Conservation (phyloP, 2,797 vertebrate species). For the Molossus alvarezi region DNA sequence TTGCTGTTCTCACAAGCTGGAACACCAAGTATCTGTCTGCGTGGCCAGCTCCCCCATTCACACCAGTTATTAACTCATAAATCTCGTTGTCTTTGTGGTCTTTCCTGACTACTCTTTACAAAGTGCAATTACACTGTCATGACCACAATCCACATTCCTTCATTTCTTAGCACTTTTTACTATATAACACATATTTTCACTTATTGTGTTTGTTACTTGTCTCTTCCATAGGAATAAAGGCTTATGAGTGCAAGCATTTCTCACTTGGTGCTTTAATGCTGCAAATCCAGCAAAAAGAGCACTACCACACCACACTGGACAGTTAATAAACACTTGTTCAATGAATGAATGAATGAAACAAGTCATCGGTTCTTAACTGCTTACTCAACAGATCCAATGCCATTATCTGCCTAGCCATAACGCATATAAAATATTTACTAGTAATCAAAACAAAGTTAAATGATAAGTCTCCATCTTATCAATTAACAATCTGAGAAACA, state of each 20-base stretch:
- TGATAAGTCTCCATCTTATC: neutral
- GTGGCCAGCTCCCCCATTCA: neutral
- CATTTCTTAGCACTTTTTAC: neutral
- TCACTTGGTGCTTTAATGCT: neutral
- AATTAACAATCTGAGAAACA: neutral
- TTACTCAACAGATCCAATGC: neutral
- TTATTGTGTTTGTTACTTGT: neutral
- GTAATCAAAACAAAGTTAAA: slow-evolving; percentile 12
- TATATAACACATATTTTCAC: neutral
- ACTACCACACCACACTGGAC: neutral
- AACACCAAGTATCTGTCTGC: neutral
- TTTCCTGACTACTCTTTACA: neutral
- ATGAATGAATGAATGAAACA: neutral
- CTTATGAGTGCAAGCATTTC: neutral
- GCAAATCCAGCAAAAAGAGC: neutral
- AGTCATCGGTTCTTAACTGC: neutral
- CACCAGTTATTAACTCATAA: neutral
- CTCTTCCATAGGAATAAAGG: neutral
- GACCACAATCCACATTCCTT: neutral
- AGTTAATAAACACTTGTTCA: neutral
- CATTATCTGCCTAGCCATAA: neutral
- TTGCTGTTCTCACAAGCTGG: neutral
- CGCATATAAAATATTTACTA: slow-evolving; percentile 4
- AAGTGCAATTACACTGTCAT: neutral
- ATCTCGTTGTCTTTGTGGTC: neutral